These are phyloP conservation scores for Acanthopleura granulata DNA, from an alignment of 2,888 invertebrate genomes.

Conservation along the genomic window DNA sequence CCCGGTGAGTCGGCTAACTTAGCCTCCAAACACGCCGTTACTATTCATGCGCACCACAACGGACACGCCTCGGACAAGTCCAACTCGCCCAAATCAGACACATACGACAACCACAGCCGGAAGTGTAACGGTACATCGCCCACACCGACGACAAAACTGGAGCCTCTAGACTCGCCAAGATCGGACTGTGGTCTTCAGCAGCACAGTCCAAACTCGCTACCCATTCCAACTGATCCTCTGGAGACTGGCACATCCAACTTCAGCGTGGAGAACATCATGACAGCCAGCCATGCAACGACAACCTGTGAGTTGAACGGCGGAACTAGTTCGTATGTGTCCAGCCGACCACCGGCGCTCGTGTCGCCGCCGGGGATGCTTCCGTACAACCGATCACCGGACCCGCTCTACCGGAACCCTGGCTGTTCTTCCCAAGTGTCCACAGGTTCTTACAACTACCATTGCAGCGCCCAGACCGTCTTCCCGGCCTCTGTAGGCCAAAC, in stretches of 20 bases:
- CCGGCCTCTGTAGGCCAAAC: conserved; percentile 26
- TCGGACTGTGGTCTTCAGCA: conserved; percentile 26
- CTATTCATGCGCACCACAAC: background rate
- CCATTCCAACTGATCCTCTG: conserved; percentile 54
- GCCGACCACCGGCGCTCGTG: conserved; percentile 48
- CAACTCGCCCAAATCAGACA: background rate
- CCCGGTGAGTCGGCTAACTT: conserved; percentile 14
- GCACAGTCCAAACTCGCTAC: conserved; percentile 46
- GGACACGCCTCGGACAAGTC: background rate
- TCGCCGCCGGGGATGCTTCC: conserved; percentile 51
- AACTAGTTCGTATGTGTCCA: conserved; percentile 20
- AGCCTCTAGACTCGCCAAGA: conserved; percentile 47
- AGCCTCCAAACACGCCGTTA: background rate
- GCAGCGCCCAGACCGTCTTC: conserved; percentile 44
- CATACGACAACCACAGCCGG: background rate
- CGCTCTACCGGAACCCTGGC: conserved; percentile 46
- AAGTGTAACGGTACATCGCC: conserved; percentile 17
- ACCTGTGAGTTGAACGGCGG: conserved; percentile 33
- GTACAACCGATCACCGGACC: conserved; percentile 47
- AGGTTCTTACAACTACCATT: conserved; percentile 38
- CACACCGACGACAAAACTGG: conserved; percentile 45
- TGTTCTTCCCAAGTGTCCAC: conserved; percentile 39
- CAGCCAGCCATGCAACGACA: conserved; percentile 38
- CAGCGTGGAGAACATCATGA: conserved; percentile 64
- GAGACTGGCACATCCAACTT: conserved; percentile 50